Evolutionary conservation across 2,888 invertebrate species (phyloP).

Genomic region (Brachylomia viminalis): DNA sequence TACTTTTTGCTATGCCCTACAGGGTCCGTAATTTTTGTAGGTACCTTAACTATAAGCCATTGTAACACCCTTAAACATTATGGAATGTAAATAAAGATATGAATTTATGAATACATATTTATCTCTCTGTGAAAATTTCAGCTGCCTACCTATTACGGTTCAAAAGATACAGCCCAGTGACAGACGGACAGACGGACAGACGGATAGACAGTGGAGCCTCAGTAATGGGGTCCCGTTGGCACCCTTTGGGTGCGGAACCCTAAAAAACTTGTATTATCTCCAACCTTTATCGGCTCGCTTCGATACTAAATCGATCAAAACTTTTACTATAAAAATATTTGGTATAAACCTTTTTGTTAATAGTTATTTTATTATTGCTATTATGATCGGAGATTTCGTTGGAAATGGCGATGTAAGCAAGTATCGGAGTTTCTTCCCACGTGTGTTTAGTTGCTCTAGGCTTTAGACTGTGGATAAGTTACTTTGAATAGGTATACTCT

Average conservation of each 20-base stretch:
- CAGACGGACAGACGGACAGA: no score
- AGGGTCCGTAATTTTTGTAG: no score
- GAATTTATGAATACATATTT: no score
- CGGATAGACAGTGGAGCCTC: background rate
- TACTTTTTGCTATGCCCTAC: no score
- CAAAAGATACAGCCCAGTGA: background rate
- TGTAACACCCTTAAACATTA: no score
- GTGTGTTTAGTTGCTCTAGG: conserved; percentile 55
- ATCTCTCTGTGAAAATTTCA: no score
- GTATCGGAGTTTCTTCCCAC: conserved; percentile 57
- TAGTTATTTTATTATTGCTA: conserved; percentile 68
- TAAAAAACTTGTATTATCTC: conserved; percentile 75
- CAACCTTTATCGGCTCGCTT: conserved; percentile 64
- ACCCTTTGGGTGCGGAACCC: background rate
- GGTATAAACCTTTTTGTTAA: conserved; percentile 64
- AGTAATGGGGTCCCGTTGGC: background rate
- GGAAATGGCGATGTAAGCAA: conserved; percentile 27
- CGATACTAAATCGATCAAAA: conserved; percentile 66
- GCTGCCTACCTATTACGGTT: background rate
- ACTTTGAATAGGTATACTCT: background rate
- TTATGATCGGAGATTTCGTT: conserved; percentile 58
- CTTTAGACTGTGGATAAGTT: conserved; percentile 46
- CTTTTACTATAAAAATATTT: conserved; percentile 68
- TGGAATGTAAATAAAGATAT: no score
- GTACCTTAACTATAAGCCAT: no score